Percentiles rank a stretch among this genome's conserved stretches.
Conservation (phyloP, 1,140 invertebrate genomes). For the Rhizoglyphus robini region DNA sequence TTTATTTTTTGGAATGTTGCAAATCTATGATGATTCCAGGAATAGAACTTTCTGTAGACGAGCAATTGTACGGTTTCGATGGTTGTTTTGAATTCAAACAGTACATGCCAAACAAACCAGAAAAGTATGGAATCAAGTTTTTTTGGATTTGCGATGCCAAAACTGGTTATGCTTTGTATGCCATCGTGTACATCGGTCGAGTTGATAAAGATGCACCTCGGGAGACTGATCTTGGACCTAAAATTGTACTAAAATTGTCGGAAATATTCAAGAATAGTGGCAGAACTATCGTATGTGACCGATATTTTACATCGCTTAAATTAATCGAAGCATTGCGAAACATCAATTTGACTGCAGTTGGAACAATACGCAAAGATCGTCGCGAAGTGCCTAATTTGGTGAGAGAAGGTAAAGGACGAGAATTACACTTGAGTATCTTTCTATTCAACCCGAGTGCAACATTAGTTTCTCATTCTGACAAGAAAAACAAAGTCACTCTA, state of each 20-base stretch:
- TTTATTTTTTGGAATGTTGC: conserved; percentile 24
- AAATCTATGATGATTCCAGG: conserved; percentile 12
- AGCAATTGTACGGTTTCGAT: conserved; percentile 26
- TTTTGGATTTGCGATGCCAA: conserved; percentile 23
- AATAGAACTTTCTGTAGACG: conserved; percentile 25
- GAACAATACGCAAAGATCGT: conserved; percentile 24
- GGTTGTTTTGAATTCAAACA: conserved; percentile 24
- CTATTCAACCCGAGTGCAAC: conserved; percentile 20
- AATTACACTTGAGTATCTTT: conserved; percentile 20
- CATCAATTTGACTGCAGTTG: conserved; percentile 24
- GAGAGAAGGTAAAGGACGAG: conserved; percentile 1
- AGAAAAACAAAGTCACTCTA: conserved; percentile 26
- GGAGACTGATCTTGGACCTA: neutral
- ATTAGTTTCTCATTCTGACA: conserved; percentile 25
- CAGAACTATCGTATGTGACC: conserved; percentile 24
- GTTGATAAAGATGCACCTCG: conserved; percentile 18
- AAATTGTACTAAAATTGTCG: conserved; percentile 20
- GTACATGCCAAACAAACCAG: conserved; percentile 26
- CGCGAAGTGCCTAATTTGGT: conserved; percentile 24
- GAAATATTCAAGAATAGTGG: conserved; percentile 17
- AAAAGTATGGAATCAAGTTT: conserved; percentile 28
- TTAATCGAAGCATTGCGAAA: conserved; percentile 21
- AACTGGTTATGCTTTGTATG: conserved; percentile 23
- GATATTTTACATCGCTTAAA: conserved; percentile 22
- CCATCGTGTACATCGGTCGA: conserved; percentile 24